These are phyloP conservation scores for Apis cerana DNA, from an alignment of 1,140 invertebrate species.

Conservation along the genomic window DNA sequence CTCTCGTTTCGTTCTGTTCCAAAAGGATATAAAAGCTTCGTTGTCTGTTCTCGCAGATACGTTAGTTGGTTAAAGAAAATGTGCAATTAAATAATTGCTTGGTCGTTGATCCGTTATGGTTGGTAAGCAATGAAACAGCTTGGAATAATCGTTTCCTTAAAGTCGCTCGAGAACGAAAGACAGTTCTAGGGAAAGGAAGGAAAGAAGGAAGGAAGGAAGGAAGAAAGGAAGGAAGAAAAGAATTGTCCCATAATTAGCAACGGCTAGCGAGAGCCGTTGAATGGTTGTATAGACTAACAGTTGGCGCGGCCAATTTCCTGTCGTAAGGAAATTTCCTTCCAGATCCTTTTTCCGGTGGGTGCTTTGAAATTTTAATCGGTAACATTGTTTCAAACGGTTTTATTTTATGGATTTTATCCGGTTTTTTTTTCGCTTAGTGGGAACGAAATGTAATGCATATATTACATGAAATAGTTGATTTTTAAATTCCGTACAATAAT, in stretches of 20 bases:
- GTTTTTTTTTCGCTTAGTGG: background rate
- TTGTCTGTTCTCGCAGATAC: background rate
- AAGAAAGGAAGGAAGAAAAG: constrained; percentile 43
- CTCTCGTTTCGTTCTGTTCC: background rate
- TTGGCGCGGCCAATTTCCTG: constrained; percentile 56
- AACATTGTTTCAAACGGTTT: constrained; percentile 22
- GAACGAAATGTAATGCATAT: background rate
- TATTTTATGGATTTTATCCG: constrained; percentile 15
- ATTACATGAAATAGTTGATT: too few relatives aligned
- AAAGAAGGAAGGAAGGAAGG: constrained; percentile 46
- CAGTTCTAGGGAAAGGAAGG: constrained; percentile 21
- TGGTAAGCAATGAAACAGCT: background rate
- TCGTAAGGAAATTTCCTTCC: constrained; percentile 26
- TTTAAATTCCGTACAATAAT: too few relatives aligned
- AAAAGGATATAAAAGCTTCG: background rate
- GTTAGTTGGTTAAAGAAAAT: background rate
- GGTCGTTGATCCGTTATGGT: background rate
- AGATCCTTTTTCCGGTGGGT: constrained; percentile 56
- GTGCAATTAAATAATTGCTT: constrained; percentile 1
- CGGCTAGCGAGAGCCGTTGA: constrained; percentile 43
- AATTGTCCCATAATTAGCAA: constrained; percentile 60
- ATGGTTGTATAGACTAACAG: constrained; percentile 33
- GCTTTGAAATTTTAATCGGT: constrained; percentile 45
- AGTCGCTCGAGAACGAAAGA: background rate
- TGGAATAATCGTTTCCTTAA: background rate